Percentiles rank a stretch among this genome's conserved stretches.
These are phyloP conservation scores for Pristionchus mayeri DNA, from an alignment of 2,888 invertebrate genomes.

Conservation along the genomic window DNA sequence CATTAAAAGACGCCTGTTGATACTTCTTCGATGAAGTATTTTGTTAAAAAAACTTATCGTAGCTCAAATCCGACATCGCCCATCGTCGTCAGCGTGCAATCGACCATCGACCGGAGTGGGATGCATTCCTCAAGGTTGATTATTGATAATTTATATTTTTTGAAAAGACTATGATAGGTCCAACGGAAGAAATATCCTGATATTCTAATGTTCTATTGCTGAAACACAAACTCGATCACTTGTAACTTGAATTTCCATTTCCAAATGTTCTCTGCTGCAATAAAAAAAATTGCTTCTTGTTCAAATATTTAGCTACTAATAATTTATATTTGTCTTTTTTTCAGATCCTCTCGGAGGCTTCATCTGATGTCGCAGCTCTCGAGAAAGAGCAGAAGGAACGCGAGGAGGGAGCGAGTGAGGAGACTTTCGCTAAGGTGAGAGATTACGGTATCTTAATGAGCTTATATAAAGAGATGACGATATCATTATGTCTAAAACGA, in stretches of 20 bases:
- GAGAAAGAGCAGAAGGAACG: neutral
- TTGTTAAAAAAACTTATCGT: neutral
- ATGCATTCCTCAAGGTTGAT: conserved; percentile 30
- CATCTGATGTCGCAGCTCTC: neutral
- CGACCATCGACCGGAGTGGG: conserved; percentile 31
- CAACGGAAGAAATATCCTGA: no score
- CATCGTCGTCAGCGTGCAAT: conserved; percentile 31
- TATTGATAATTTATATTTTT: neutral
- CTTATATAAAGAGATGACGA: no score
- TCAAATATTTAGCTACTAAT: no score
- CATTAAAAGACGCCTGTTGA: no score
- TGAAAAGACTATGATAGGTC: no score
- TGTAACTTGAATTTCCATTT: no score
- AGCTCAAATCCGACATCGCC: conserved; percentile 35
- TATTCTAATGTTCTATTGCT: neutral
- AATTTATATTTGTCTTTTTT: no score
- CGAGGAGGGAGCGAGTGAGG: conserved; percentile 36
- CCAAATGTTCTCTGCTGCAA: neutral
- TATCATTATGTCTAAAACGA: no score
- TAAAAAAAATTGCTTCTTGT: no score
- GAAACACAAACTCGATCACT: neutral
- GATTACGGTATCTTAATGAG: no score
- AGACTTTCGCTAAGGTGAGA: neutral
- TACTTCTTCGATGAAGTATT: neutral
- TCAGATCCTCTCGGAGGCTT: neutral